Evolutionary conservation across 1,140 invertebrate species (phyloP).

Genomic region (Lepidurus apus): DNA sequence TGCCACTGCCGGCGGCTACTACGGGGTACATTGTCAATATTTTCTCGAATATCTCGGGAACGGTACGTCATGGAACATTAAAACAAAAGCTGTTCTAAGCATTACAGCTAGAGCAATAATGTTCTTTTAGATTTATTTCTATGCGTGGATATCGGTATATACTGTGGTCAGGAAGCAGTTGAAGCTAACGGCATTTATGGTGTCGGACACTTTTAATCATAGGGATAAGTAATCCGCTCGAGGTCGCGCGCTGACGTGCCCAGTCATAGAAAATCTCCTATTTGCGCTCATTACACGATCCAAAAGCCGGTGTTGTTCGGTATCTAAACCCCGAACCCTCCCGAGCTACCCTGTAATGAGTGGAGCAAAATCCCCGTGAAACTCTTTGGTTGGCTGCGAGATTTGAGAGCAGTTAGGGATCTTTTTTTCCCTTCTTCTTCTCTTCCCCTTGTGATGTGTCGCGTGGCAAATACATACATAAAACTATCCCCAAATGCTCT

Average conservation of each 20-base stretch:
- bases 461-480: background rate
- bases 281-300: conserved; percentile 6
- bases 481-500: background rate
- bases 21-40: too few relatives aligned
- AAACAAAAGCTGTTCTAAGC: too few relatives aligned
- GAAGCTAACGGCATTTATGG: too few relatives aligned
- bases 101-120: too few relatives aligned
- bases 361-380: conserved; percentile 15
- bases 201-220: background rate
- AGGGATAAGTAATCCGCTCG: background rate
- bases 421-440: conserved; percentile 21
- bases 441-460: background rate
- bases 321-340: background rate
- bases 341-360: background rate
- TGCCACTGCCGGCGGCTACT: too few relatives aligned
- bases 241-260: background rate
- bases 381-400: conserved; percentile 4
- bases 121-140: too few relatives aligned
- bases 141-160: too few relatives aligned
- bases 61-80: too few relatives aligned
- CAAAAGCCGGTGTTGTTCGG: conserved; percentile 4
- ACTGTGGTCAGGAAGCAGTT: too few relatives aligned
- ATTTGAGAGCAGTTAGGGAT: conserved; percentile 25
- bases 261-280: background rate
- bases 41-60: too few relatives aligned